Evolutionary conservation across 1,140 invertebrate genomes (phyloP), one percentile per base, ranked within the genome.

Genomic region (Trigoniulus corallinus): DNA sequence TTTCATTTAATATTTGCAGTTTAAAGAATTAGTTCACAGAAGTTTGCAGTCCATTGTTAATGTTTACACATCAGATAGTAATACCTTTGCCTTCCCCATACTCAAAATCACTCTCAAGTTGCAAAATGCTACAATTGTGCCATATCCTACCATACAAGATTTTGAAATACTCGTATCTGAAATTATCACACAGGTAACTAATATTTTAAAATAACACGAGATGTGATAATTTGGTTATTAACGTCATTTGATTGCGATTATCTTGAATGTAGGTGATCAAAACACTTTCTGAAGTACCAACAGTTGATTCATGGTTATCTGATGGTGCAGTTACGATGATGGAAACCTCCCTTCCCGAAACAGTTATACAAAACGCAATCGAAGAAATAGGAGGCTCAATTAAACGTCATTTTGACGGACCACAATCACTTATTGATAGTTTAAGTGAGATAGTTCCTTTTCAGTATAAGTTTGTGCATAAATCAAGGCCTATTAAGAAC

Each of bases 231-330:
- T 44, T 44, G 24, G 21, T 44, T 44, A 18, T 7, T 7, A 4
- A 20, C 7, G 24, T n/a, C n/a, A n/a, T n/a, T n/a, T n/a, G n/a
- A n/a, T 44, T 44, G 4, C 21, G 24, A 15, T 34, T 44, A 4
- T 44, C 18, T 7, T 4, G 18, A 7, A 44, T 7, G 4, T 7
- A 18, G 12, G 4, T 44, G 18, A 4, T 44, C 12, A 24, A 44
- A 44, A 44, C 7, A 12, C 18, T 7, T 44, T 44, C 12, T 39
- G 18, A 18, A 39, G 37, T 39, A 13, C 42, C 42, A 44, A 44
- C 42, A 44, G 42, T 44, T 44, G 42, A 44, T 20, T 44, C 42
- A 7, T 24, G 24, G 18, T 44, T 44, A 18, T 44, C 42, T 20
- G 24, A 18, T 21, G 18, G 42, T 7, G 42, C 18, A 10, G 42